These are phyloP conservation scores for Calyptomena viridis DNA, from an alignment of 2,113 vertebrate genomes.

Conservation along the genomic window DNA sequence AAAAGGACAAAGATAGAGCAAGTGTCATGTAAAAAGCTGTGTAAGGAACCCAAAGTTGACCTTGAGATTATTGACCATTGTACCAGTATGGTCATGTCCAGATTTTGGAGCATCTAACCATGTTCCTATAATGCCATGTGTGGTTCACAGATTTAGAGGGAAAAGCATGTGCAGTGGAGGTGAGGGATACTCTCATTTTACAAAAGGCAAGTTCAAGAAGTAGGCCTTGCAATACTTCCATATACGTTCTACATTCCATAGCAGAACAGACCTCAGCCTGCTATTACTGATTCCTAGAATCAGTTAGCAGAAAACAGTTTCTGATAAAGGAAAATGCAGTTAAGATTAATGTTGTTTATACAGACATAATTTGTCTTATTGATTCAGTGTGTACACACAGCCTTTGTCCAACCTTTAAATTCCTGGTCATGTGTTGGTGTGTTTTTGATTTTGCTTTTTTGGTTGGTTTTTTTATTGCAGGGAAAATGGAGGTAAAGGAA, in stretches of 20 bases:
- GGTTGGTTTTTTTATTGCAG: neutral
- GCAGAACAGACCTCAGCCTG: neutral
- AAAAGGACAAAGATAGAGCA: neutral
- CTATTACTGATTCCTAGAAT: neutral
- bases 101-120: neutral
- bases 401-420: neutral
- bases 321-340: neutral
- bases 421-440: neutral
- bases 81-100: neutral
- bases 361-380: neutral
- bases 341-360: neutral
- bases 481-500: accelerated
- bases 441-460: neutral
- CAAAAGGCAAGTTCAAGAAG: neutral
- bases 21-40: neutral
- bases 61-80: neutral
- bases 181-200: neutral
- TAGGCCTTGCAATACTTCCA: neutral
- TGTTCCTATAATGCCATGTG: neutral
- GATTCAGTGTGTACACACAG: neutral
- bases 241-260: neutral
- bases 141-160: neutral
- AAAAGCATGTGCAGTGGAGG: neutral
- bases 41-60: neutral
- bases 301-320: neutral